These are phyloP conservation scores for Catharus fuscescens DNA, from an alignment of 2,113 vertebrate species.

Conservation along the genomic window DNA sequence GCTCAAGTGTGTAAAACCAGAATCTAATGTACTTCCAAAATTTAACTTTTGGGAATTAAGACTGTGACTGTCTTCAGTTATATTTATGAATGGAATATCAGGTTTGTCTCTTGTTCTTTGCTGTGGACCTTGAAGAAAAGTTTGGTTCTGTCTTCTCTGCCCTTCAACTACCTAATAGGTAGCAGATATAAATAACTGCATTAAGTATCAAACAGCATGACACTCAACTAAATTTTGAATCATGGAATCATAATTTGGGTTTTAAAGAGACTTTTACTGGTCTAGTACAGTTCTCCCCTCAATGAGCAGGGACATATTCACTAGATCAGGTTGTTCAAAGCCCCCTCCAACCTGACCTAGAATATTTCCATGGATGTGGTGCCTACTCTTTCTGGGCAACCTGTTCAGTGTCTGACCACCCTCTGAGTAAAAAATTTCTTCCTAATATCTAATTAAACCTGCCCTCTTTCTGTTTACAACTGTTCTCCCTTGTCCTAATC, in stretches of 20 bases:
- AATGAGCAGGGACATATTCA: neutral
- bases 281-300: neutral
- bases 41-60: neutral
- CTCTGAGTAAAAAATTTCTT: neutral
- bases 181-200: neutral
- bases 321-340: neutral
- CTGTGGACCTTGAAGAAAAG: neutral
- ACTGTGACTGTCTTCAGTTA: neutral
- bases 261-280: neutral
- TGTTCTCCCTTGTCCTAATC: neutral
- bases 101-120: neutral
- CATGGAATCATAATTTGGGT: neutral
- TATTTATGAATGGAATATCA: neutral
- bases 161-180: neutral
- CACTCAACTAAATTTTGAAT: neutral
- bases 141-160: neutral
- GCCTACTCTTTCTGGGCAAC: neutral
- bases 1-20: neutral
- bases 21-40: neutral
- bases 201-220: neutral
- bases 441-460: neutral
- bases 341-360: neutral
- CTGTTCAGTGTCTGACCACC: neutral
- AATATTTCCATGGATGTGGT: neutral
- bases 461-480: neutral